phyloP scores from a whole-genome alignment of 2,888 invertebrate species.

The Clostera curtula region DNA sequence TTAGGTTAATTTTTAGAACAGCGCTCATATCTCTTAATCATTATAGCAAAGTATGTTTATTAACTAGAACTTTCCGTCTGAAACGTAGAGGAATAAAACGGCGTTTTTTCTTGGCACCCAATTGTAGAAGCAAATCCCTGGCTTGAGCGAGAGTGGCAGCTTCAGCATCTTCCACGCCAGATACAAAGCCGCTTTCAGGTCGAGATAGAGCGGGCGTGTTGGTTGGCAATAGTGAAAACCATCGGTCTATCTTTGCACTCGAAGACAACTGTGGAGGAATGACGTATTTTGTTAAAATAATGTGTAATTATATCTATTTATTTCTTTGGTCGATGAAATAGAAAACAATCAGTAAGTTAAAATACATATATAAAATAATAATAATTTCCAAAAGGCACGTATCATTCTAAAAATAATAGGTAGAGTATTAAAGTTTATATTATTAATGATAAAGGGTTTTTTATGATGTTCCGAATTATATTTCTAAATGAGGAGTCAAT shows the following conservation, averaged over 20 bases:
- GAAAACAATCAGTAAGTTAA: no score
- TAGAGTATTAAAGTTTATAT: no score
- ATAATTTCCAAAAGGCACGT: no score
- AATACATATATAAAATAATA: no score
- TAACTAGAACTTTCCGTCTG: constrained; percentile 81
- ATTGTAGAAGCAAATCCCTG: constrained; percentile 78
- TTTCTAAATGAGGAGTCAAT: no score
- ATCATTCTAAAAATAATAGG: no score
- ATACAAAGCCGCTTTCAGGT: constrained; percentile 86
- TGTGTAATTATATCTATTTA: no score
- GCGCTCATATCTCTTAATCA: constrained; percentile 17
- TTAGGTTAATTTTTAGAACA: constrained; percentile 24
- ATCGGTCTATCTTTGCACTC: constrained; percentile 85
- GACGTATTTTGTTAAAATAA: constrained; percentile 13
- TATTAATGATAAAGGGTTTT: no score
- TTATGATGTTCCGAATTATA: no score
- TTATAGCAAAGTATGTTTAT: constrained; percentile 61
- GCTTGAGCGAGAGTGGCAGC: constrained; percentile 79
- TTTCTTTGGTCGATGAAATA: no score
- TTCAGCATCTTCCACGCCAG: constrained; percentile 76
- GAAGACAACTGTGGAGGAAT: constrained; percentile 79
- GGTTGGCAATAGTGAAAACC: constrained; percentile 82
- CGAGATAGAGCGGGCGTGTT: constrained; percentile 77
- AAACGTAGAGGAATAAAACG: constrained; percentile 80
- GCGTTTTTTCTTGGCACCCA: constrained; percentile 81